A percentile compares a stretch with the other conserved stretches of the same genome.
Conservation (phyloP, 2,113 vertebrate genomes). For the Romanogobio albipinnatus region DNA sequence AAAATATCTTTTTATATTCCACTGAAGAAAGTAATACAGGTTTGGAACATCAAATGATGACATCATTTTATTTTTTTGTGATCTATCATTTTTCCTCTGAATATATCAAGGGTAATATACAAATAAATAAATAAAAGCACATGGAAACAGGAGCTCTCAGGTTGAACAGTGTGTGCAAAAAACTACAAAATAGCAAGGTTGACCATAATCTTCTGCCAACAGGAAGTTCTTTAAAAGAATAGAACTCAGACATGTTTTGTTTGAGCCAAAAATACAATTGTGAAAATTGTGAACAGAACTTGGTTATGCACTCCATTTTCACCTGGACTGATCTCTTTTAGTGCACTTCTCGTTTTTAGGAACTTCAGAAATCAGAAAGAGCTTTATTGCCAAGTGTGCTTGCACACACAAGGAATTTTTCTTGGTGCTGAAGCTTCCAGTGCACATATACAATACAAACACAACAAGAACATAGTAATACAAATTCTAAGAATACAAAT, state of each 20-base stretch:
- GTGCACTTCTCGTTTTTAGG: neutral
- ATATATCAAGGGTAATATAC: neutral
- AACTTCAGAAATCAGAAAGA: too few relatives aligned
- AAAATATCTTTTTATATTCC: neutral
- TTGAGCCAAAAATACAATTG: neutral
- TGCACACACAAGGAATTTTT: too few relatives aligned
- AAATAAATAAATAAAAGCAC: neutral
- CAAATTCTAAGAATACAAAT: too few relatives aligned
- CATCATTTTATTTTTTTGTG: neutral
- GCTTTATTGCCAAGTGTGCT: too few relatives aligned
- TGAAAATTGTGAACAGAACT: neutral
- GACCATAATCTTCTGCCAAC: neutral
- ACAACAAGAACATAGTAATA: too few relatives aligned
- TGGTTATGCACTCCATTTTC: neutral
- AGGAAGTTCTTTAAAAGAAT: constrained; percentile 14
- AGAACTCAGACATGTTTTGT: neutral
- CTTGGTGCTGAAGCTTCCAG: too few relatives aligned
- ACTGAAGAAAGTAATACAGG: neutral
- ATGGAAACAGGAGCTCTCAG: neutral
- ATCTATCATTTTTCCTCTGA: neutral
- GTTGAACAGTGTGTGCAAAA: constrained; percentile 10
- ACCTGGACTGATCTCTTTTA: neutral
- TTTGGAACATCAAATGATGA: neutral
- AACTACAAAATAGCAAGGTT: constrained; percentile 6
- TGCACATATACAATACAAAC: too few relatives aligned